A percentile compares a stretch with the other conserved stretches of the same genome.
Evolutionary conservation across 2,888 invertebrate genomes (phyloP).

Genomic region (Microctonus brassicae): DNA sequence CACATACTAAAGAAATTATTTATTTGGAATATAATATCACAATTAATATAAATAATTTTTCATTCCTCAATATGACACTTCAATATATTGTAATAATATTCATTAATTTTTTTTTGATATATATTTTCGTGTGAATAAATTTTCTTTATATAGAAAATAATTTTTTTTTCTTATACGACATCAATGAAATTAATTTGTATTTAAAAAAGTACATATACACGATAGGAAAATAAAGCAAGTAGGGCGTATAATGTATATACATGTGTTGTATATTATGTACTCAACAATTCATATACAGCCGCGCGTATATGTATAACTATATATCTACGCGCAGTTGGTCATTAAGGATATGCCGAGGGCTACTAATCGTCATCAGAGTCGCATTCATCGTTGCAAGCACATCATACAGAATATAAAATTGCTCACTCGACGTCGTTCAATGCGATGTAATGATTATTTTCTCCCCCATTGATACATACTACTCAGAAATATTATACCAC

Average conservation of each 20-base stretch:
- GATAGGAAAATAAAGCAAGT: neutral
- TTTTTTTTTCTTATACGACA: neutral
- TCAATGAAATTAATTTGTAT: neutral
- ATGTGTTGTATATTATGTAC: constrained; percentile 22
- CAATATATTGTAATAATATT: no score
- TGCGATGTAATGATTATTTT: constrained; percentile 65
- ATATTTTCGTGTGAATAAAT: no score
- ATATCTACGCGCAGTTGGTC: constrained; percentile 39
- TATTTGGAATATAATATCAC: no score
- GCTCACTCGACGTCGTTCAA: constrained; percentile 55
- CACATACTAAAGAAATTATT: no score
- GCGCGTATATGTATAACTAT: neutral
- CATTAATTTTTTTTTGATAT: no score
- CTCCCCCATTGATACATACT: constrained; percentile 37
- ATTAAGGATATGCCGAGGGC: constrained; percentile 55
- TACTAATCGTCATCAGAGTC: constrained; percentile 64
- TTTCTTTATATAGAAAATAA: neutral
- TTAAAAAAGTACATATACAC: neutral
- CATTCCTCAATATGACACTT: no score
- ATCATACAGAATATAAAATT: constrained; percentile 59
- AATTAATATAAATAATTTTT: no score
- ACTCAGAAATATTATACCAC: neutral
- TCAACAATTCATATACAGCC: constrained; percentile 24
- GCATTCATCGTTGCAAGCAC: constrained; percentile 59
- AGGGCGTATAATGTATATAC: neutral